Evolutionary conservation across 2,113 vertebrate species (phyloP).

Genomic region (Petroica traversi): DNA sequence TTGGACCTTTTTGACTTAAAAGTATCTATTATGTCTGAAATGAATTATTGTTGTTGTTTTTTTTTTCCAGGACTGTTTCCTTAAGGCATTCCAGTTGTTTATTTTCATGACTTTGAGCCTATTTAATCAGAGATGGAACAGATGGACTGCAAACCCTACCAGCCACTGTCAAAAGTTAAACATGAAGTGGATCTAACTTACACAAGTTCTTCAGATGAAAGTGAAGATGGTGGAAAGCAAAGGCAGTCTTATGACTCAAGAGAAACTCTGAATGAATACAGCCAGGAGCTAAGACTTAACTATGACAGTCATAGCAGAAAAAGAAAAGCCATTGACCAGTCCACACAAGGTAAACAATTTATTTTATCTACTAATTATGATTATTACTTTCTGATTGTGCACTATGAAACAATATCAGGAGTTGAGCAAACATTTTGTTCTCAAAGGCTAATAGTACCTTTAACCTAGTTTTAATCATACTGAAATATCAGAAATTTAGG

Average conservation of each 20-base stretch:
- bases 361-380: neutral
- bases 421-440: neutral
- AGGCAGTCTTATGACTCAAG: conserved; percentile 91
- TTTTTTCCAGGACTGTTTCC: conserved; percentile 71
- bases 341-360: conserved; percentile 83
- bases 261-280: conserved; percentile 92
- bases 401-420: neutral
- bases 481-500: neutral
- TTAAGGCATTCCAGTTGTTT: conserved; percentile 68
- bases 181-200: conserved; percentile 96
- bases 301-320: conserved; percentile 89
- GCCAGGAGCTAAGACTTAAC: conserved; percentile 89
- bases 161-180: conserved; percentile 92
- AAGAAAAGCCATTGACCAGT: conserved; percentile 84
- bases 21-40: neutral
- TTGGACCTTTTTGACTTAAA: neutral
- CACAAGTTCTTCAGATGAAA: conserved; percentile 95
- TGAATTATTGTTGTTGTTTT: neutral
- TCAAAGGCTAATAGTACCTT: neutral
- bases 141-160: conserved; percentile 97
- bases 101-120: conserved; percentile 80
- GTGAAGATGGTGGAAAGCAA: conserved; percentile 89
- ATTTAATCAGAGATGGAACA: conserved; percentile 89
- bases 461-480: neutral
- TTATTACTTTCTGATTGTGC: neutral